These are phyloP conservation scores for Pemphigus obesinymphae DNA, from an alignment of 1,140 invertebrate species.

Conservation along the genomic window DNA sequence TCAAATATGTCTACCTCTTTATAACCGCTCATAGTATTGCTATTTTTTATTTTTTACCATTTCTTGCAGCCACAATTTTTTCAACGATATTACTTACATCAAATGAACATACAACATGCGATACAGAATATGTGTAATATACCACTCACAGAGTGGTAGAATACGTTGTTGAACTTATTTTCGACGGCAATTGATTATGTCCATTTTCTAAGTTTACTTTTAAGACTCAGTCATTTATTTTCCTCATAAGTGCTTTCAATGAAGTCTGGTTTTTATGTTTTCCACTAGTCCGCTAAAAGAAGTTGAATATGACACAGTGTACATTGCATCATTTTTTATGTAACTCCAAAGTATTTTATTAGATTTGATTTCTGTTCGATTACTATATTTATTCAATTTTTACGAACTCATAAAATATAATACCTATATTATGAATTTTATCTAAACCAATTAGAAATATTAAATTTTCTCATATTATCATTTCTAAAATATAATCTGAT, in stretches of 20 bases:
- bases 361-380: too few relatives aligned
- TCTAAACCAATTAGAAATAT: too few relatives aligned
- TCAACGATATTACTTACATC: neutral
- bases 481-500: too few relatives aligned
- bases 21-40: neutral
- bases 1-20: too few relatives aligned
- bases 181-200: neutral
- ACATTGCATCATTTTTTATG: neutral
- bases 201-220: slow-evolving; percentile 1
- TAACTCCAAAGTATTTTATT: too few relatives aligned
- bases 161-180: neutral
- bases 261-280: slow-evolving; percentile 1
- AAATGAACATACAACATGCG: neutral
- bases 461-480: too few relatives aligned
- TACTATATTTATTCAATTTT: too few relatives aligned
- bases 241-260: neutral
- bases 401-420: too few relatives aligned
- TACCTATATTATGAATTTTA: too few relatives aligned
- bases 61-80: neutral
- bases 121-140: neutral
- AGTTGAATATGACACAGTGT: too few relatives aligned
- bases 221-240: slow-evolving; percentile 2
- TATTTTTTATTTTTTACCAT: neutral
- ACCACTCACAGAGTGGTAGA: neutral
- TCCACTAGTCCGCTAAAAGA: neutral